These are phyloP conservation scores for Leucania comma DNA, from an alignment of 2,888 invertebrate genomes.

Conservation along the genomic window DNA sequence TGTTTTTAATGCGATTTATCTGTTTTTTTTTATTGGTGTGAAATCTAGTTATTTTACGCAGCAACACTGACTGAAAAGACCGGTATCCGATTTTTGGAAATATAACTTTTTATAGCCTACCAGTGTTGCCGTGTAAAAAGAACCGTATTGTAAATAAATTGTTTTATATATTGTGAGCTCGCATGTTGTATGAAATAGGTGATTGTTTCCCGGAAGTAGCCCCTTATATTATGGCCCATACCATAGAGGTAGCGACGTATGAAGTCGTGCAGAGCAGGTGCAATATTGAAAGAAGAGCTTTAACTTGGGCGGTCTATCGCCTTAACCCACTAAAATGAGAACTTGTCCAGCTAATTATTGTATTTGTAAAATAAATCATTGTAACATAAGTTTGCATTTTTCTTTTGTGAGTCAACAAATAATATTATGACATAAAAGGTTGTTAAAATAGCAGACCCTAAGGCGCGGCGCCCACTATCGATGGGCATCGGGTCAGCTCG, in stretches of 20 bases:
- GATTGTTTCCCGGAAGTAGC: conserved; percentile 12
- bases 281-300: conserved; percentile 78
- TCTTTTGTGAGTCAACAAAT: conserved; percentile 34
- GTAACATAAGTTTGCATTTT: conserved; percentile 67
- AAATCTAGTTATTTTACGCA: conserved; percentile 39
- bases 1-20: conserved; percentile 17
- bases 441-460: too few species aligned
- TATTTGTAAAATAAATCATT: conserved; percentile 83
- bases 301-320: conserved; percentile 73
- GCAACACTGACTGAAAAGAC: conserved; percentile 36
- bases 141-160: conserved; percentile 48
- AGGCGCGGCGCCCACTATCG: too few species aligned
- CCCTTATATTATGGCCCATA: conserved; percentile 20
- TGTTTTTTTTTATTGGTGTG: conserved; percentile 39
- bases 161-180: conserved; percentile 37
- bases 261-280: conserved; percentile 64
- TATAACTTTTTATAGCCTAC: background rate
- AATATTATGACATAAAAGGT: too few species aligned
- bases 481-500: too few species aligned
- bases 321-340: conserved; percentile 76
- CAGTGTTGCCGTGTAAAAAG: conserved; percentile 51
- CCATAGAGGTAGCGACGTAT: conserved; percentile 40
- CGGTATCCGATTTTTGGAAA: conserved; percentile 16
- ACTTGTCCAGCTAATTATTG: conserved; percentile 80
- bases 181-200: conserved; percentile 39